Evolutionary conservation across 2,888 invertebrate genomes (phyloP).

Genomic region (Agonopterix arenella): DNA sequence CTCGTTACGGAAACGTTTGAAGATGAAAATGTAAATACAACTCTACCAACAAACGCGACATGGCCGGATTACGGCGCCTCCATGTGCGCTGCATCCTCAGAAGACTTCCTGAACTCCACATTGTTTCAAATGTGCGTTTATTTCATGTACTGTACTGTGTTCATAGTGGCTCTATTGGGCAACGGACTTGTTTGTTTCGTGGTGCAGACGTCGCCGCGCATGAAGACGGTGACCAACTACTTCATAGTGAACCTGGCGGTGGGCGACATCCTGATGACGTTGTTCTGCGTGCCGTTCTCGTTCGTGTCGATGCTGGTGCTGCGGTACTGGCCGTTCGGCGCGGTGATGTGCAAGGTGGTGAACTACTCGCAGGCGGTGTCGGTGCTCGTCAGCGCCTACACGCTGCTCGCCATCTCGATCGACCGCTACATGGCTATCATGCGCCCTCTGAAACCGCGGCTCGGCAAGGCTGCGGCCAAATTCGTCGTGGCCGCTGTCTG

Average conservation of each 20-base stretch:
- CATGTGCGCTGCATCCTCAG: slow-evolving; percentile 32
- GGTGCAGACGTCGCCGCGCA: slow-evolving; percentile 88
- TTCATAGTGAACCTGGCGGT: slow-evolving; percentile 93
- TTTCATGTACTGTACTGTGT: slow-evolving; percentile 83
- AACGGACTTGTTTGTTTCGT: slow-evolving; percentile 92
- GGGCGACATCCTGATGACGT: slow-evolving; percentile 92
- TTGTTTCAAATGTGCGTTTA: slow-evolving; percentile 82
- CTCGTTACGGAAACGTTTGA: too few relatives aligned
- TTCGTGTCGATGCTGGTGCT: slow-evolving; percentile 88
- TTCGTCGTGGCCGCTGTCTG: slow-evolving; percentile 84
- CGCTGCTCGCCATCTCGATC: slow-evolving; percentile 92
- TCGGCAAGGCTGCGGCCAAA: slow-evolving; percentile 84
- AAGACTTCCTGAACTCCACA: slow-evolving; percentile 46
- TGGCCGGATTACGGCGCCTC: slow-evolving; percentile 36
- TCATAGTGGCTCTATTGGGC: slow-evolving; percentile 83
- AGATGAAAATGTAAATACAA: slow-evolving; percentile 22
- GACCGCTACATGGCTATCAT: slow-evolving; percentile 94
- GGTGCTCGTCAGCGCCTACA: slow-evolving; percentile 91
- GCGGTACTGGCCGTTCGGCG: slow-evolving; percentile 93
- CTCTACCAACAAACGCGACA: slow-evolving; percentile 29
- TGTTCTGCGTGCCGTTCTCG: slow-evolving; percentile 94
- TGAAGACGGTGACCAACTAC: slow-evolving; percentile 95
- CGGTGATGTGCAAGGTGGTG: slow-evolving; percentile 87
- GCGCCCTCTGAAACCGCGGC: slow-evolving; percentile 88
- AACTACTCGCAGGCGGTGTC: slow-evolving; percentile 89